Evolutionary conservation across 2,113 vertebrate species (phyloP), one percentile per base, ranked within the genome.

Genomic region (Girardinichthys multiradiatus): DNA sequence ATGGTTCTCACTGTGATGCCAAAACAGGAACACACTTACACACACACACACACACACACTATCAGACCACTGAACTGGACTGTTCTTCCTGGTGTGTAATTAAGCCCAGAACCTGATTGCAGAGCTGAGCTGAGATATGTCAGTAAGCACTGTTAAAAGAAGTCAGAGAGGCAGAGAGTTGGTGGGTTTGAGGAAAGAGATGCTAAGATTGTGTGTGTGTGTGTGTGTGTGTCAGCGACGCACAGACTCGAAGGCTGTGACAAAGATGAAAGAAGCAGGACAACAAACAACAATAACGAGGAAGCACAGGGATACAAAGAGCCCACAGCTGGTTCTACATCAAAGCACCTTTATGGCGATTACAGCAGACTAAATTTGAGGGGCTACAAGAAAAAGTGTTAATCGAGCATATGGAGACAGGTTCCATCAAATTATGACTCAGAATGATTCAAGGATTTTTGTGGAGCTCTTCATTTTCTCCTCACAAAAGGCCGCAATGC

Each of bases 281-380:
- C 5, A 42, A 68, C 74, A 84, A 87, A 83, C 68, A 84, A 90
- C 78, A 87, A 79, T 78, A 84, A 87, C n/a, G 68, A 79, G 72
- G 70, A 80, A 59, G 68, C 65, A 64, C 39, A 78, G 82, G 74
- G 77, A 78, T 39, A 65, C 60, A 85, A 80, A 89, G 76, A 83
- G 72, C 48, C 51, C 58, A 66, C 70, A 66, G 80, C 80, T 87
- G 78, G 28, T 81, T 82, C 70, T 29, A 81, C 78, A 90, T 86
- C 70, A 85, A 80, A 85, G 69, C 78, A 64, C 13, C 66, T 86
- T 65, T 37, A 67, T n/a, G 31, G 66, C 78, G 78, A 79, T 88
- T 86, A 86, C 4, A 70, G 78, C 48, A 37, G 72, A 74, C 70
- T 71, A 31, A 51, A 54, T 79, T 31, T 51, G 51, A 68, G 82